phyloP scores from a whole-genome alignment of 2,113 vertebrate species.

The Menura novaehollandiae region DNA sequence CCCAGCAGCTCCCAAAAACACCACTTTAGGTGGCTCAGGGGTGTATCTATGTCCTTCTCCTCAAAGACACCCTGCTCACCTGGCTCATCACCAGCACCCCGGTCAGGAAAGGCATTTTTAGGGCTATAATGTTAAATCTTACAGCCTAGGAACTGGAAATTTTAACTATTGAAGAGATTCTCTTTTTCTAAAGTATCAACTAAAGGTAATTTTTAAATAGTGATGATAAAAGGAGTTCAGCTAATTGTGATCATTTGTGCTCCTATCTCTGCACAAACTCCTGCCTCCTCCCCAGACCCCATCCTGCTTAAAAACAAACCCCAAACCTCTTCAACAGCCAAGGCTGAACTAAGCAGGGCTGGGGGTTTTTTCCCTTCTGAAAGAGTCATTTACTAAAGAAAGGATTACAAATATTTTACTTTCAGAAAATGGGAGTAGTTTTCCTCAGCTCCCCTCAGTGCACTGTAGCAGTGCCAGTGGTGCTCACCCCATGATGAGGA shows the following conservation, averaged over 20 bases:
- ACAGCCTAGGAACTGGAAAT: neutral
- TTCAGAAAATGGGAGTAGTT: neutral
- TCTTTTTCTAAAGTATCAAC: neutral
- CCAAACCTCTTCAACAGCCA: neutral
- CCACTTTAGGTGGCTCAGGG: rapidly evolving
- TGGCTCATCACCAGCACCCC: neutral
- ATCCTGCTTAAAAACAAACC: neutral
- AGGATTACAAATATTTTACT: neutral
- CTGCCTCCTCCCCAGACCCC: neutral
- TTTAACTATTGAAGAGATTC: neutral
- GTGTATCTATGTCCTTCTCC: rapidly evolving
- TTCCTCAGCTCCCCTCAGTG: neutral
- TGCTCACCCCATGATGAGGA: neutral
- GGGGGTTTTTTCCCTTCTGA: neutral
- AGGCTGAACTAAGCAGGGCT: neutral
- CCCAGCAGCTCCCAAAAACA: neutral
- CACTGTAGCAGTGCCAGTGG: neutral
- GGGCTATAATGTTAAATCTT: neutral
- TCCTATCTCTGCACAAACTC: neutral
- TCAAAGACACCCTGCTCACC: rapidly evolving
- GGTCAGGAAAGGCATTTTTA: neutral
- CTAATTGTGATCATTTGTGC: neutral
- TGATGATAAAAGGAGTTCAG: neutral
- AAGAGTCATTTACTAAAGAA: neutral
- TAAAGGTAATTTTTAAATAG: neutral